A percentile compares a stretch with the other conserved stretches of the same genome.
Conservation (phyloP, 2,888 invertebrate genomes). For the Tenthredo notha region DNA sequence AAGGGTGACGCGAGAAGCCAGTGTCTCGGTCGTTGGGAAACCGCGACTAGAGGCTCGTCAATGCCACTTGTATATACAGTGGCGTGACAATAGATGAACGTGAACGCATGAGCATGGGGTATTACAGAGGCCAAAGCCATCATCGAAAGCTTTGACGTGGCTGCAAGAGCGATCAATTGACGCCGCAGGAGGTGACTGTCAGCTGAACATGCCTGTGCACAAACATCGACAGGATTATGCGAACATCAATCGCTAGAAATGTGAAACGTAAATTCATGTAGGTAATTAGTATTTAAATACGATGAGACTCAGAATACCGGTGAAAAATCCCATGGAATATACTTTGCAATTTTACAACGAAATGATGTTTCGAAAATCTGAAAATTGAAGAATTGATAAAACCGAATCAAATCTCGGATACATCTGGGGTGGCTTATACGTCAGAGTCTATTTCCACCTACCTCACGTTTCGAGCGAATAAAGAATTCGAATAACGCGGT, state of each 20-base stretch:
- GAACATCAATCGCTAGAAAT: background rate
- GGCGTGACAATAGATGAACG: slow-evolving; percentile 65
- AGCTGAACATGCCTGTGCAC: background rate
- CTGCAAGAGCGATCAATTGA: slow-evolving; percentile 32
- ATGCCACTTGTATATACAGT: slow-evolving; percentile 67
- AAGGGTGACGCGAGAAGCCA: background rate
- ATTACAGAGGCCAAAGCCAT: slow-evolving; percentile 35
- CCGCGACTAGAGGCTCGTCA: slow-evolving; percentile 57
- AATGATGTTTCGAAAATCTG: background rate
- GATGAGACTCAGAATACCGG: background rate
- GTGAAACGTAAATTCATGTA: background rate
- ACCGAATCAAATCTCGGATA: background rate
- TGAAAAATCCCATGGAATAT: background rate
- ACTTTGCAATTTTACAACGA: background rate
- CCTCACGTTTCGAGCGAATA: slow-evolving; percentile 4
- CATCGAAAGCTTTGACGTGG: slow-evolving; percentile 29
- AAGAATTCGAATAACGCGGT: slow-evolving; percentile 65
- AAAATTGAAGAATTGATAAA: background rate
- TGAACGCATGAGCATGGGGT: background rate
- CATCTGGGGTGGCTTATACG: background rate
- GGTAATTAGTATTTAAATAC: background rate
- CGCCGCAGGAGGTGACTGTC: slow-evolving; percentile 14
- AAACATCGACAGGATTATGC: background rate
- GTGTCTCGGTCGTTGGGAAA: slow-evolving; percentile 3
- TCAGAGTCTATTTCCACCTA: slow-evolving; percentile 21